These are phyloP conservation scores for Psophia crepitans DNA, from an alignment of 2,113 vertebrate genomes.

Conservation along the genomic window DNA sequence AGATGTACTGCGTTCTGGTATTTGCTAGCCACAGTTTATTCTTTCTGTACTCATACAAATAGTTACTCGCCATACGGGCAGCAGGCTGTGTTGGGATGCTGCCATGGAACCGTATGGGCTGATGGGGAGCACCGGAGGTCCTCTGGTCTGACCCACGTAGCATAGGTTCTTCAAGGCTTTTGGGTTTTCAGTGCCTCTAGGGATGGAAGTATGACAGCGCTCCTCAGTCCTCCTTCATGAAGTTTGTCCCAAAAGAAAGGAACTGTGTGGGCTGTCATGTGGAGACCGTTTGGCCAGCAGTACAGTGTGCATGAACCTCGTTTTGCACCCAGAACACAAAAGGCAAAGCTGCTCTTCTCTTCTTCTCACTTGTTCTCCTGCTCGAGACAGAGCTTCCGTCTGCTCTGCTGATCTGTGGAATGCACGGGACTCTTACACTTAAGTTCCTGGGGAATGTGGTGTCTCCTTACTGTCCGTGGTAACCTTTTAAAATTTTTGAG, in stretches of 20 bases:
- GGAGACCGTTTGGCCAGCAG: background rate
- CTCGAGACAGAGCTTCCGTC: background rate
- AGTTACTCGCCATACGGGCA: accelerated
- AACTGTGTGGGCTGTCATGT: background rate
- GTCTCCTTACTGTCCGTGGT: background rate
- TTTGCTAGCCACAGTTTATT: background rate
- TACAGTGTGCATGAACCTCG: accelerated
- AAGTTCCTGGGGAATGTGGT: background rate
- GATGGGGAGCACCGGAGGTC: background rate
- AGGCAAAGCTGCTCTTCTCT: background rate
- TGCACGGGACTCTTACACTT: background rate
- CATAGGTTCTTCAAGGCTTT: background rate
- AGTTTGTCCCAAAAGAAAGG: background rate
- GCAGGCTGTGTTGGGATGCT: background rate
- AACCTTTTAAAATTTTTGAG: background rate
- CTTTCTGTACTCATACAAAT: background rate
- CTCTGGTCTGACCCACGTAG: background rate
- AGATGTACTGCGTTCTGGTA: background rate
- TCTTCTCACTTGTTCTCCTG: background rate
- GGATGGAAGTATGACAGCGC: background rate
- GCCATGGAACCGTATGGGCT: accelerated
- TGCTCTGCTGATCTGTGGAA: background rate
- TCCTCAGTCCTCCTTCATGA: background rate
- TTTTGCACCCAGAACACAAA: background rate
- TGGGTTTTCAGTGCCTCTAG: background rate